These are phyloP conservation scores for Argopecten irradians DNA, from an alignment of 1,140 invertebrate species.

Conservation along the genomic window DNA sequence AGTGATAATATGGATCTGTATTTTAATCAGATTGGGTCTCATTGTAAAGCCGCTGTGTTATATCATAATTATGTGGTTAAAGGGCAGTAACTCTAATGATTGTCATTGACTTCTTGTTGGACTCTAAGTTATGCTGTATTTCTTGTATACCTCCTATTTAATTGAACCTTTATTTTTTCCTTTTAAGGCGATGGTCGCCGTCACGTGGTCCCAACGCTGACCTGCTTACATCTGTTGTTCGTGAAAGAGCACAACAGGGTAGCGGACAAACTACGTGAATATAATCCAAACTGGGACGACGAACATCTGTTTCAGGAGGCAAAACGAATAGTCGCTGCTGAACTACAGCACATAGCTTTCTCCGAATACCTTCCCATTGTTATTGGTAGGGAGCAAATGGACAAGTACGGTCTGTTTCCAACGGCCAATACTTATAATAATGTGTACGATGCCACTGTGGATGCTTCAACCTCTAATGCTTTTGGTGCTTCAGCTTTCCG, in stretches of 20 bases:
- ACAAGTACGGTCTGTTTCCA: background rate
- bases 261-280: slow-evolving; percentile 82
- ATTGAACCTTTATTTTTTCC: background rate
- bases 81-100: no score
- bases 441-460: slow-evolving; percentile 85
- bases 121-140: no score
- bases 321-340: slow-evolving; percentile 85
- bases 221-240: slow-evolving; percentile 96
- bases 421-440: background rate
- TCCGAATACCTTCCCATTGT: slow-evolving; percentile 87
- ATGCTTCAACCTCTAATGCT: slow-evolving; percentile 89
- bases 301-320: slow-evolving; percentile 95
- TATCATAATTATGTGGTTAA: no score
- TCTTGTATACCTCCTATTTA: no score
- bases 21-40: no score
- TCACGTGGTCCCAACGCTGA: slow-evolving; percentile 76
- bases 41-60: no score
- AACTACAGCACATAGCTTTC: slow-evolving; percentile 89
- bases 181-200: slow-evolving; percentile 60
- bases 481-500: slow-evolving; percentile 79
- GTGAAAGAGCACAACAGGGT: slow-evolving; percentile 96
- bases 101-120: no score
- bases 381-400: slow-evolving; percentile 24
- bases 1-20: no score
- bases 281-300: slow-evolving; percentile 92